A percentile compares a stretch with the other conserved stretches of the same genome.
Evolutionary conservation across 2,113 vertebrate genomes (phyloP).

Genomic region (Manacus vitellinus): DNA sequence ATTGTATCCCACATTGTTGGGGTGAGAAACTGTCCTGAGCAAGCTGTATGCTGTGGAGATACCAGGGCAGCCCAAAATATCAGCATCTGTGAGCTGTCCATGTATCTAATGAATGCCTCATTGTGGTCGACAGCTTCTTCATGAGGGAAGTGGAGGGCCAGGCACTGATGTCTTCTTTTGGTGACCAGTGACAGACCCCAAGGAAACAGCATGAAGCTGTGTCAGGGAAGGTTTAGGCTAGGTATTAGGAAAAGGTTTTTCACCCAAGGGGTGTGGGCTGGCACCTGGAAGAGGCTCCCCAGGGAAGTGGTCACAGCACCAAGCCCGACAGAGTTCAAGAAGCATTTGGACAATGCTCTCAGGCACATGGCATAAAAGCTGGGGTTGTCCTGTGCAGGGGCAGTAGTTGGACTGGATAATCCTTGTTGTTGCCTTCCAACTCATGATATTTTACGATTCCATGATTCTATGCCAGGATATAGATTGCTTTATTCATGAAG

Average conservation of each 20-base stretch:
- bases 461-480: not conserved
- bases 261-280: not conserved
- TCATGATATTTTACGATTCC: not conserved
- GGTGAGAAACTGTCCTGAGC: not conserved
- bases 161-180: not conserved
- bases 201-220: not conserved
- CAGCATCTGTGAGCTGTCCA: not conserved
- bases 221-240: not conserved
- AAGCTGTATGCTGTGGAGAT: not conserved
- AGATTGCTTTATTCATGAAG: not conserved
- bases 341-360: not conserved
- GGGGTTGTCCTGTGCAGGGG: not conserved
- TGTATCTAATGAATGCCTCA: not conserved
- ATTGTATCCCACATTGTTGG: not conserved
- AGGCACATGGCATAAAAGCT: not conserved
- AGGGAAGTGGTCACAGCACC: not conserved
- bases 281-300: not conserved
- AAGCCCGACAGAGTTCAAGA: not conserved
- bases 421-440: not conserved
- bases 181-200: not conserved
- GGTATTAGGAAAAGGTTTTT: not conserved
- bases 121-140: not conserved
- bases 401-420: not conserved
- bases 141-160: not conserved
- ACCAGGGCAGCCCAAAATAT: not conserved